Base-by-base conservation (phyloP, 2,113 vertebrate genomes). In the Malaclemys terrapin region DNA sequence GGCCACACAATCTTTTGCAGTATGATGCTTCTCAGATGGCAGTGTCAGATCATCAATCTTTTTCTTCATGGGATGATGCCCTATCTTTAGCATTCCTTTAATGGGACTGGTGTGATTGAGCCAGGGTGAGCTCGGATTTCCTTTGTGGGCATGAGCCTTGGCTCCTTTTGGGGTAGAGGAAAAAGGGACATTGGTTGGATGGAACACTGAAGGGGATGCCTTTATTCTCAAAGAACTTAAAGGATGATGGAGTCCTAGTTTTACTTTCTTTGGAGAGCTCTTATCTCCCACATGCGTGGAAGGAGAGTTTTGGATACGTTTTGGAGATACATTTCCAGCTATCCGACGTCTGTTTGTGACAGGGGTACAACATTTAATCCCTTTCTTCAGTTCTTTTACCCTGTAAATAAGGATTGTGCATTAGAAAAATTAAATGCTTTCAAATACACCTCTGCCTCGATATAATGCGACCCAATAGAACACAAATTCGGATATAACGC, bases 361-460 rank as follows among this genome's bases (percentile, higher is more conserved):
- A 82, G 97, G 93, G 10, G 92, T 79, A 14, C 96, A 94, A 89
- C 81, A 97, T 56, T 96, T 98, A 31, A 98, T 93, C 62, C 98
- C 98, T 97, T 98, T 98, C 95, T 98, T 99, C 90, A 99, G 94
- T 92, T 99, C 99, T 94, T 99, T 99, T 56, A 99, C 99, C 94
- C 99, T 99, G 91, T 87, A 94, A 98, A 98, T 10, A 56, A 97
- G 14, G 45, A 50, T 84, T 87, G 62, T 38, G 93, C 57, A 50
- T 95, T 87, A 98, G 75, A 80, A 90, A 54, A 13, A 87, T 80
- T 27, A 45, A 45, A 92, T 17, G 54, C 29, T 84, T 90, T 78
- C 72, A 91, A 31, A 65, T 24, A 45, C 45, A 45, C 45, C 45
- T 45, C 45, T 45, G 45, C 45, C 45, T 45, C 45, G 45, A 45